A percentile compares a stretch with the other conserved stretches of the same genome.
Evolutionary conservation across 1,140 invertebrate species (phyloP).

Genomic region (Drosophila punjabiensis): DNA sequence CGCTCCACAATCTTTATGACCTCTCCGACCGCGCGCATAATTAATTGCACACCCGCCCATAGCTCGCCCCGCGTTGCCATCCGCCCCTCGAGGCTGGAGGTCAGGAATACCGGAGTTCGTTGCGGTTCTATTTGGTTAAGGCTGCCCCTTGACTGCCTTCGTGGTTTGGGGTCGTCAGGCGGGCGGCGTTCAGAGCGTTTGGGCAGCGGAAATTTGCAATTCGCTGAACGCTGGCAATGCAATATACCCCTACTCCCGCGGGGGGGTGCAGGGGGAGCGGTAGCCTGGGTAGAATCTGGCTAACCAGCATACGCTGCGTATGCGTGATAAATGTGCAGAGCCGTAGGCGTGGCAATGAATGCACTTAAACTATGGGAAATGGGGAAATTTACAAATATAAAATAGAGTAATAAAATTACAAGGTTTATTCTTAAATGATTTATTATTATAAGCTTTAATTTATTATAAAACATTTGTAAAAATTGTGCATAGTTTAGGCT

Average conservation of each 20-base stretch:
- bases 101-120: slow-evolving; percentile 43
- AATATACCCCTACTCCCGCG: background rate
- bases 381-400: no score
- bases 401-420: no score
- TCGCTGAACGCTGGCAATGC: slow-evolving; percentile 47
- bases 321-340: slow-evolving; percentile 73
- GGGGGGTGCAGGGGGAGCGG: background rate
- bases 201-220: slow-evolving; percentile 76
- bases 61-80: background rate
- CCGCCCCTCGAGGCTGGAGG: slow-evolving; percentile 20
- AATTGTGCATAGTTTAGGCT: no score
- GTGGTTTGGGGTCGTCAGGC: slow-evolving; percentile 19
- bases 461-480: no score
- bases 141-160: slow-evolving; percentile 51
- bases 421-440: no score
- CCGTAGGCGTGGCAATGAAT: slow-evolving; percentile 41
- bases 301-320: slow-evolving; percentile 70
- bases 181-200: slow-evolving; percentile 54
- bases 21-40: slow-evolving; percentile 40
- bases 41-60: slow-evolving; percentile 46
- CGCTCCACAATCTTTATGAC: slow-evolving; percentile 41
- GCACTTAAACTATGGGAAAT: slow-evolving; percentile 4
- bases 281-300: slow-evolving; percentile 30
- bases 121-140: slow-evolving; percentile 54
- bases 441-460: no score